A percentile compares a stretch with the other conserved stretches of the same genome.
Conservation (phyloP, 2,888 invertebrate species). For the Amiota mariae region DNA sequence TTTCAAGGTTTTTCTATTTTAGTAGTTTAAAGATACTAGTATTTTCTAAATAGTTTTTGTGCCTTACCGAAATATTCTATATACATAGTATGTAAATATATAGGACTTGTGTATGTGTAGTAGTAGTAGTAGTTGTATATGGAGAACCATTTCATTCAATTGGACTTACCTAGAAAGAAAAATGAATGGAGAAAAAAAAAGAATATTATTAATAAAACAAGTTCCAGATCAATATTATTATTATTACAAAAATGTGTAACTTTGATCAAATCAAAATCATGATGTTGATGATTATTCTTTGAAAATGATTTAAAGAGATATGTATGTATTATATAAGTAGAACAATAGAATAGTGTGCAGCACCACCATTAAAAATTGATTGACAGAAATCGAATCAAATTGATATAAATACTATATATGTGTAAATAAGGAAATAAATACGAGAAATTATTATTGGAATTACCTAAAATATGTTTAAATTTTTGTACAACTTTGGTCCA, state of each 20-base stretch:
- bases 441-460: constrained; percentile 43
- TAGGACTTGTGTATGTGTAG: no score
- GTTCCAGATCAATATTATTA: constrained; percentile 4
- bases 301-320: background rate
- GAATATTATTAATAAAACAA: no score
- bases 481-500: constrained; percentile 71
- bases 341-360: background rate
- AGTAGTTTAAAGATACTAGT: no score
- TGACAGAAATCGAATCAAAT: background rate
- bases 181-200: constrained; percentile 14
- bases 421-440: no score
- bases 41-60: background rate
- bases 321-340: background rate
- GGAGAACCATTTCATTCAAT: background rate
- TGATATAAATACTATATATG: no score
- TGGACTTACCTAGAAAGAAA: constrained; percentile 60
- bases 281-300: background rate
- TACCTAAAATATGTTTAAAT: constrained; percentile 69
- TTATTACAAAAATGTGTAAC: no score
- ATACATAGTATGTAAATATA: no score
- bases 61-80: background rate
- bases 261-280: no score
- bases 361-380: background rate
- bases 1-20: no score
- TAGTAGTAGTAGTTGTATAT: no score